A percentile compares a stretch with the other conserved stretches of the same genome.
These are phyloP conservation scores for Drosophila azteca DNA, from an alignment of 1,140 invertebrate genomes.

Conservation along the genomic window DNA sequence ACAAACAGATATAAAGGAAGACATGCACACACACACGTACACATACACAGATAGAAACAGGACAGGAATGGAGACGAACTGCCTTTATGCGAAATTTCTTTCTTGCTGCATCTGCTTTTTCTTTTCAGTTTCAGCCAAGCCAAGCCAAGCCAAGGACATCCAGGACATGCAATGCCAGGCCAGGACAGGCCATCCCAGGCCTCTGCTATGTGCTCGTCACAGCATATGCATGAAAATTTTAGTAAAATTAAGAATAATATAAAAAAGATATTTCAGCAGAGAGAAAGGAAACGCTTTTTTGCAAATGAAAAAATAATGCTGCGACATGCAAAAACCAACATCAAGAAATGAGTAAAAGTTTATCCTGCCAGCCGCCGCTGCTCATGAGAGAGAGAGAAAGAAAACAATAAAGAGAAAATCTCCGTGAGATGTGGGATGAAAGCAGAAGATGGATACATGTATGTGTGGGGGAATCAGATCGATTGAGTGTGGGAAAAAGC, in stretches of 20 bases:
- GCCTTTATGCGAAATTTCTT: constrained; percentile 43
- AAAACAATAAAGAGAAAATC: background rate
- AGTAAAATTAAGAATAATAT: constrained; percentile 72
- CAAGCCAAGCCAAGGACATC: constrained; percentile 3
- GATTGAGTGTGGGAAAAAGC: constrained; percentile 69
- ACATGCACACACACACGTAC: background rate
- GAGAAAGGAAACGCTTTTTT: constrained; percentile 34
- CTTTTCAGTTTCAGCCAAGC: constrained; percentile 19
- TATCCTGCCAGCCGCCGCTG: background rate
- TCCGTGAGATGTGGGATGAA: background rate
- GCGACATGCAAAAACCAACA: constrained; percentile 64
- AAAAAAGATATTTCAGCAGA: constrained; percentile 43
- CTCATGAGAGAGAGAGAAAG: too few species aligned
- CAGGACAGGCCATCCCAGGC: background rate
- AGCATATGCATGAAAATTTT: constrained; percentile 47
- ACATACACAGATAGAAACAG: too few species aligned
- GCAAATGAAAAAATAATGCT: constrained; percentile 71
- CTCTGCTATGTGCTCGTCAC: too few species aligned
- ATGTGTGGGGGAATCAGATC: constrained; percentile 36
- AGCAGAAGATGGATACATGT: constrained; percentile 2
- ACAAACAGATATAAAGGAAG: background rate
- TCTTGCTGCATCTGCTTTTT: constrained; percentile 59
- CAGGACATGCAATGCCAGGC: too few species aligned
- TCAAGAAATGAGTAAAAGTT: constrained; percentile 25
- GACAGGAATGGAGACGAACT: constrained; percentile 11